Evolutionary conservation across 2,888 invertebrate genomes (phyloP).

Genomic region (Drepana falcataria): DNA sequence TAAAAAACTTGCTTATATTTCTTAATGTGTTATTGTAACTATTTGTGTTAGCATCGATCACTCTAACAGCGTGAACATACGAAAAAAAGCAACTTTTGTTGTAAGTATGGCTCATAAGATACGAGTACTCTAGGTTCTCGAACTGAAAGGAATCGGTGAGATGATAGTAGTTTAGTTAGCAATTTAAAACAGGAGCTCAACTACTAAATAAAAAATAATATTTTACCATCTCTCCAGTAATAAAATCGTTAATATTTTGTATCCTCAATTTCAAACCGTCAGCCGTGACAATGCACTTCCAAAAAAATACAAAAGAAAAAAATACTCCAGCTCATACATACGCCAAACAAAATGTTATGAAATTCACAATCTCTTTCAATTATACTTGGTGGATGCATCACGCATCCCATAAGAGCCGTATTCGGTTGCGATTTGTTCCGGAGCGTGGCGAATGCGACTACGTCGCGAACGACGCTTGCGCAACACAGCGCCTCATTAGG

Average conservation of each 20-base stretch:
- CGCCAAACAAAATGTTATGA: slow-evolving; percentile 2
- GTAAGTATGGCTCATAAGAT: too few relatives aligned
- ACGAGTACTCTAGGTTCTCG: too few relatives aligned
- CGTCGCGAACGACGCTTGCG: slow-evolving; percentile 53
- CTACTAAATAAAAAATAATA: neutral
- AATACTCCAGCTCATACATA: neutral
- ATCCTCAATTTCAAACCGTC: neutral
- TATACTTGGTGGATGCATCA: slow-evolving; percentile 44
- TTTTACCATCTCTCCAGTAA: neutral
- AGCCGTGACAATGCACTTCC: neutral
- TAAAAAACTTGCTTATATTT: neutral
- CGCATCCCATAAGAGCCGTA: slow-evolving; percentile 43
- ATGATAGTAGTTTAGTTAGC: too few relatives aligned
- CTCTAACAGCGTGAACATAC: too few relatives aligned
- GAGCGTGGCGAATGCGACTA: slow-evolving; percentile 58
- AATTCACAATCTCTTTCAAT: slow-evolving; percentile 23
- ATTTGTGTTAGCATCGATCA: too few relatives aligned
- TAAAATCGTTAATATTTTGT: neutral
- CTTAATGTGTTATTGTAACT: too few relatives aligned
- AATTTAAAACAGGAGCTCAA: too few relatives aligned
- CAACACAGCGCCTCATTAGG: slow-evolving; percentile 65
- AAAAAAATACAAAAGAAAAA: neutral
- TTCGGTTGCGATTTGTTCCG: slow-evolving; percentile 68
- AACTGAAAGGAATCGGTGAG: too few relatives aligned
- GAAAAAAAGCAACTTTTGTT: too few relatives aligned